Base-by-base conservation (phyloP, 2,113 vertebrate genomes). In the Aepyceros melampus region DNA sequence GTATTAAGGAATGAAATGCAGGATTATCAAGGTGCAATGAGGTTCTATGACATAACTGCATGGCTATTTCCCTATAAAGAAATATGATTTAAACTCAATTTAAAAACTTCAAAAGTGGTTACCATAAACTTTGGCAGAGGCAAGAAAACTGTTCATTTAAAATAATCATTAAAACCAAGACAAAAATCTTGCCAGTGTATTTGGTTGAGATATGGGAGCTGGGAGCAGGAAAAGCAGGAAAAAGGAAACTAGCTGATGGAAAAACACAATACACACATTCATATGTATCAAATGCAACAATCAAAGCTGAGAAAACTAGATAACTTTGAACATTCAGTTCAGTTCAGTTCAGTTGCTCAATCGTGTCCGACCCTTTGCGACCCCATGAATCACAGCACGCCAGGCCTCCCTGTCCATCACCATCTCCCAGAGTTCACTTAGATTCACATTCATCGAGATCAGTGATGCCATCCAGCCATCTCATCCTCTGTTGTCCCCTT, bases 131-230 rank as follows among this genome's bases (percentile, higher is more conserved):
- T 91, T 49, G 79, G n/a, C 25, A 91, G 78, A 83, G 23, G 47
- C 31, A 89, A 87, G 47, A 95, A 33, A 33, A 93, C 10, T n/a
- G 25, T 88, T 94, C 43, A 21, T 82, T 95, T 96, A 60, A 95
- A 93, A 87, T 81, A 33, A 53, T 74, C 53, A 83, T 11, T 94
- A 16, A 93, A 97, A 58, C 79, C 31, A 83, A 95, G 87, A 36
- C 45, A 88, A 97, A 71, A 87, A 43, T 31, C 47, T 93, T 93
- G 31, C n/a, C 49, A 85, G 25, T 60, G 2, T 51, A 33, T 51
- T 95, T 71, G 89, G 33, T 23, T 64, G 49, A 56, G 47, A 79
- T 62, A 29, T 29, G 23, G 47, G 40, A 6, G 25, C 56, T 29
- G 11, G 90, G 67, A 96, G 11, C 8, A 87, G 51, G 10, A 92